These are phyloP conservation scores for Latrodectus geometricus DNA, from an alignment of 1,140 invertebrate species.

Conservation along the genomic window DNA sequence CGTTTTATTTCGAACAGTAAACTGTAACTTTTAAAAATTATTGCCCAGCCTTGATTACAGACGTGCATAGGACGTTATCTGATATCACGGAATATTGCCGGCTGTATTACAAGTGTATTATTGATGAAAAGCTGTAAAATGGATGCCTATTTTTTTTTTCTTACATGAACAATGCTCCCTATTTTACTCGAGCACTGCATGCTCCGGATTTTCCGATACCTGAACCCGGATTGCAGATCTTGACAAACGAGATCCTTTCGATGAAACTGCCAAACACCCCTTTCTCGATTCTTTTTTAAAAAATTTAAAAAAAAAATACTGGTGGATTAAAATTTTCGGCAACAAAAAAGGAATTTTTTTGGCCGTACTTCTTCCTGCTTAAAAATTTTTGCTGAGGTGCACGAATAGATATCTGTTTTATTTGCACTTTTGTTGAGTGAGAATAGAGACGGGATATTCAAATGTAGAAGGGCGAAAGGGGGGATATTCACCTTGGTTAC, in stretches of 20 bases:
- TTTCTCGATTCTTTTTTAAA: constrained; percentile 10
- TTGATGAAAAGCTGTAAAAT: too few relatives aligned
- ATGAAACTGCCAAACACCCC: constrained; percentile 11
- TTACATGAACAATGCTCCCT: too few relatives aligned
- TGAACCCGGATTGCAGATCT: constrained; percentile 12
- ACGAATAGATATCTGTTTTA: constrained; percentile 36
- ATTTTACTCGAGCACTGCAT: too few relatives aligned
- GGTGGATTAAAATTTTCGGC: constrained; percentile 38
- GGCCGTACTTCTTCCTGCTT: constrained; percentile 35
- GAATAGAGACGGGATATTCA: background rate
- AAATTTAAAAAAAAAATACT: too few relatives aligned
- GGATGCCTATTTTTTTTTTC: too few relatives aligned
- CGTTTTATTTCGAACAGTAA: too few relatives aligned
- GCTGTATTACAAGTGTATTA: too few relatives aligned
- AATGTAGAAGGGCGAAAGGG: background rate
- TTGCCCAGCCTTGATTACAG: too few relatives aligned
- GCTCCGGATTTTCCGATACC: background rate
- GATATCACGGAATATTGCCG: too few relatives aligned
- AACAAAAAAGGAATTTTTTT: constrained; percentile 6
- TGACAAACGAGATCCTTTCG: constrained; percentile 36
- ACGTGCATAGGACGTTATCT: too few relatives aligned
- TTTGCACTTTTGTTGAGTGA: background rate
- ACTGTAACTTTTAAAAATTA: too few relatives aligned
- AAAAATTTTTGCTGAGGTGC: constrained; percentile 1
- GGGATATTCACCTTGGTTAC: constrained; percentile 53